phyloP scores from a whole-genome alignment of 2,888 invertebrate genomes.

The Eupithecia subfuscata region DNA sequence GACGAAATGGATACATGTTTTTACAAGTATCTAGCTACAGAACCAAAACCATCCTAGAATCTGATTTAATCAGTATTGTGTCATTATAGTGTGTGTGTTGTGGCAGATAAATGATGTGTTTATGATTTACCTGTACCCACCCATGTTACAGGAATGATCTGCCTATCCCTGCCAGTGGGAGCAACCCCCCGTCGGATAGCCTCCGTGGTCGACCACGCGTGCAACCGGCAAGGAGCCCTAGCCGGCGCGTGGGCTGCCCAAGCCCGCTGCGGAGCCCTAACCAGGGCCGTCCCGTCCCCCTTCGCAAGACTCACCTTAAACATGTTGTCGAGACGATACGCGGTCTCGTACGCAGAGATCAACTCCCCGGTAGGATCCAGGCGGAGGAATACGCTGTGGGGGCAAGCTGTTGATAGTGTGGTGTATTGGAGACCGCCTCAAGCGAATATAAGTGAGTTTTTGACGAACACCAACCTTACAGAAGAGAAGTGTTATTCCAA shows the following conservation, averaged over 20 bases:
- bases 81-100: too few relatives aligned
- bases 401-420: conserved; percentile 85
- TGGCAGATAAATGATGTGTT: not conserved
- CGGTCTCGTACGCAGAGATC: conserved; percentile 87
- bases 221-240: conserved; percentile 79
- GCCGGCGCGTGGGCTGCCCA: conserved; percentile 80
- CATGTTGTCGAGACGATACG: conserved; percentile 86
- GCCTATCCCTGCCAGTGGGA: conserved; percentile 85
- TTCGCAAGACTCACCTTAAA: conserved; percentile 82
- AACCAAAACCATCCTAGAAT: too few relatives aligned
- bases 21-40: not conserved
- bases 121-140: not conserved
- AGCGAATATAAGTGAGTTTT: conserved; percentile 88
- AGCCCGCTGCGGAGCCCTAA: conserved; percentile 82
- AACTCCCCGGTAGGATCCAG: conserved; percentile 66
- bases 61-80: too few relatives aligned
- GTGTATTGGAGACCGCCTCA: conserved; percentile 90
- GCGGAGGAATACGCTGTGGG: conserved; percentile 84
- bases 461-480: not conserved
- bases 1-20: not conserved
- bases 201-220: conserved; percentile 64
- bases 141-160: conserved; percentile 83
- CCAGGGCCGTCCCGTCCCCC: conserved; percentile 85
- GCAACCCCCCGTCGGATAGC: conserved; percentile 72
- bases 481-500: too few relatives aligned